Percentiles rank a stretch among this genome's conserved stretches.
These are phyloP conservation scores for Telmatherina bonti DNA, from an alignment of 2,797 vertebrate species.

Conservation along the genomic window DNA sequence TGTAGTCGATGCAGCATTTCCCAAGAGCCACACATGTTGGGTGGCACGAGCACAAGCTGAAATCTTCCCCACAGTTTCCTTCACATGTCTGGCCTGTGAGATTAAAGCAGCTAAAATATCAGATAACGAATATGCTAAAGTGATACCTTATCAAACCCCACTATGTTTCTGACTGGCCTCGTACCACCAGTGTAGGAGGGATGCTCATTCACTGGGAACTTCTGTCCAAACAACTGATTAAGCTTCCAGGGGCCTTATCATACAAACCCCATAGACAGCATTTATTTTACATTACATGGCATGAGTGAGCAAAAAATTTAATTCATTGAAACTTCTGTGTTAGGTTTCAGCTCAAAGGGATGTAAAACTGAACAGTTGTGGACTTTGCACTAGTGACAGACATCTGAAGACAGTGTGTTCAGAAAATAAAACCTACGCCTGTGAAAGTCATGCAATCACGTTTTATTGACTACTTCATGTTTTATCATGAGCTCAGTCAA, in stretches of 20 bases:
- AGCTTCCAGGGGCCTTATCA: too few species aligned
- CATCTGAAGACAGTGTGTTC: too few species aligned
- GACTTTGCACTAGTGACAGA: too few species aligned
- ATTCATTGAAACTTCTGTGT: too few species aligned
- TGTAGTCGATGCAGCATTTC: slow-evolving; percentile 87
- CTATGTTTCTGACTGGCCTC: not conserved
- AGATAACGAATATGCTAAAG: not conserved
- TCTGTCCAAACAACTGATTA: too few species aligned
- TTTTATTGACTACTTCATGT: too few species aligned
- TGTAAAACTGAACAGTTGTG: too few species aligned
- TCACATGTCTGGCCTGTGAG: slow-evolving; percentile 85
- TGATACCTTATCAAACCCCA: not conserved
- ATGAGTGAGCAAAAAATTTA: not conserved
- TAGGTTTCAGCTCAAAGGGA: too few species aligned
- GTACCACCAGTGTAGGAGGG: not conserved
- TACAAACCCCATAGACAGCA: not conserved
- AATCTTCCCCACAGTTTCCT: slow-evolving; percentile 77
- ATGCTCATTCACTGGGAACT: not conserved
- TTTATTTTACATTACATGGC: not conserved
- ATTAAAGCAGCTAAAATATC: not conserved
- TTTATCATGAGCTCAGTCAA: too few species aligned
- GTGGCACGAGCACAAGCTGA: slow-evolving; percentile 88
- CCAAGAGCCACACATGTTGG: slow-evolving; percentile 83
- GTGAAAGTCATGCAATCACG: too few species aligned
- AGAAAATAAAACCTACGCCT: too few species aligned